A percentile compares a stretch with the other conserved stretches of the same genome.
phyloP scores from a whole-genome alignment of 92 coral and sea anemone species.

The Zoanthus gigantus region DNA sequence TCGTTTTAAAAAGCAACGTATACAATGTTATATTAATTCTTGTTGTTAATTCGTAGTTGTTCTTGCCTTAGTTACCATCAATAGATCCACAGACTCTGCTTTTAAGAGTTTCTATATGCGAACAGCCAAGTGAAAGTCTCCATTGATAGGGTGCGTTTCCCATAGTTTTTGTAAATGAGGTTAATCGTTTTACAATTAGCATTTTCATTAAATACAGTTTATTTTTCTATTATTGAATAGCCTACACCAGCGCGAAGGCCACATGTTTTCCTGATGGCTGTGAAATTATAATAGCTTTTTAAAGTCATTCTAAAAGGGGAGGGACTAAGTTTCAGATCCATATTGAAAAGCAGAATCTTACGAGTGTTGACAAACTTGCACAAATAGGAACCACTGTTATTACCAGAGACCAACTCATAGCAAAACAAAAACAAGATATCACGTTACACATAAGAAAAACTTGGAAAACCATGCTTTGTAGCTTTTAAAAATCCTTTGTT shows the following conservation, averaged over 20 bases:
- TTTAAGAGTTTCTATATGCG: no score
- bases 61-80: no score
- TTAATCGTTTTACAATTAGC: no score
- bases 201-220: no score
- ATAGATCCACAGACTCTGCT: no score
- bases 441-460: constrained; percentile 54
- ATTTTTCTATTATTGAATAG: no score
- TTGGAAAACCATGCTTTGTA: background rate
- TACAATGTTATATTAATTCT: no score
- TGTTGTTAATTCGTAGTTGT: no score
- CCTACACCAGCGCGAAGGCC: background rate
- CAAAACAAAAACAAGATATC: constrained; percentile 61
- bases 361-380: constrained; percentile 19
- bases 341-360: constrained; percentile 11
- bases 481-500: background rate
- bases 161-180: no score
- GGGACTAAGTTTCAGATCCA: background rate
- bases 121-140: no score
- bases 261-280: background rate
- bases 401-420: constrained; percentile 70
- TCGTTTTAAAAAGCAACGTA: no score
- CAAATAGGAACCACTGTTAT: constrained; percentile 31
- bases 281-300: background rate
- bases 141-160: no score
- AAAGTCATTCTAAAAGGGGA: background rate